Conservation (phyloP, 1,140 invertebrate species). For the Sycobia sp. region DNA sequence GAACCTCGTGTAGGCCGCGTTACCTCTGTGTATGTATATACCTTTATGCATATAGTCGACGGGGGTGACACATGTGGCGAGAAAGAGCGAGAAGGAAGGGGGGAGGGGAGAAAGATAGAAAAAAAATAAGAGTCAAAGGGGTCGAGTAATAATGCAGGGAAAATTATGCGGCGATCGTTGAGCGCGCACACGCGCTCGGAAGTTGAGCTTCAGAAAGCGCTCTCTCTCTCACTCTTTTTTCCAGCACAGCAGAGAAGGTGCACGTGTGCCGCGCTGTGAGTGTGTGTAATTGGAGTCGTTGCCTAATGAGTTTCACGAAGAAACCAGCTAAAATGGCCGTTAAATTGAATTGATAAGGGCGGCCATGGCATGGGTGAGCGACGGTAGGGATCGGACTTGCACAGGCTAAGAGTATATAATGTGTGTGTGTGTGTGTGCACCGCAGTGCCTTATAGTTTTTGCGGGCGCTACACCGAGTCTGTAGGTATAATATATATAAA, state of each 20-base stretch:
- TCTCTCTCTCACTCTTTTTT: too few species aligned
- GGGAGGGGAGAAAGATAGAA: conserved; percentile 12
- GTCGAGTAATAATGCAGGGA: neutral
- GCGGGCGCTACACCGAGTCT: neutral
- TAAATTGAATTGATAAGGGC: conserved; percentile 35
- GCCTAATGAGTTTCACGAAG: conserved; percentile 28
- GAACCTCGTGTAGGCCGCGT: conserved; percentile 37
- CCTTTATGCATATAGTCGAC: neutral
- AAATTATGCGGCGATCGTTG: conserved; percentile 15
- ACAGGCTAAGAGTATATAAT: too few species aligned
- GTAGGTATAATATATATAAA: neutral
- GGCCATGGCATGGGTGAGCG: neutral
- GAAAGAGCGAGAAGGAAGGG: conserved; percentile 14
- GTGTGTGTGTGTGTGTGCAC: neutral
- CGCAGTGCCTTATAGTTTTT: conserved; percentile 14
- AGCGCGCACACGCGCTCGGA: too few species aligned
- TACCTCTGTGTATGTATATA: neutral
- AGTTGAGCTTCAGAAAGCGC: too few species aligned
- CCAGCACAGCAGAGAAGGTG: too few species aligned
- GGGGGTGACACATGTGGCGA: conserved; percentile 6
- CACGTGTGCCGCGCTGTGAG: neutral
- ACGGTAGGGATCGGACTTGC: too few species aligned
- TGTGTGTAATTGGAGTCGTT: conserved; percentile 6
- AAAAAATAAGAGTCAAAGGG: neutral
- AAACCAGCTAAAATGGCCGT: conserved; percentile 25